phyloP scores from a whole-genome alignment of 1,140 invertebrate genomes.

The Phymorhynchus buccinoides region DNA sequence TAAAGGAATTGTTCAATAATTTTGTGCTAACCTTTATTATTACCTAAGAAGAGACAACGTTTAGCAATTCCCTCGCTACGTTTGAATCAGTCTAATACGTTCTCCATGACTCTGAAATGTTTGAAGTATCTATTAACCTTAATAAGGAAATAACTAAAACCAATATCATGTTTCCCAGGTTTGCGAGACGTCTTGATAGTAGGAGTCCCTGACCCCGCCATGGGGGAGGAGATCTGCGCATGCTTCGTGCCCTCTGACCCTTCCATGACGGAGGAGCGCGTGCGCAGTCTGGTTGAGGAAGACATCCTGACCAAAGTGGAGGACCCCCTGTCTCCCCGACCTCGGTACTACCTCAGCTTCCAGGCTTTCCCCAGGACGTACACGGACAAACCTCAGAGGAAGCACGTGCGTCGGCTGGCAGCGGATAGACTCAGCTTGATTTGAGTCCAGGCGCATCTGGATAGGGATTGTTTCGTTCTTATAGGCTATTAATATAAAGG shows the following conservation, averaged over 20 bases:
- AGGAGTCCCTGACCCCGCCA: constrained; percentile 8
- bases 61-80: no score
- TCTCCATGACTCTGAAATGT: no score
- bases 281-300: background rate
- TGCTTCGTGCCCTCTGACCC: background rate
- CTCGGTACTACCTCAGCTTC: constrained; percentile 12
- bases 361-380: background rate
- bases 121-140: no score
- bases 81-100: no score
- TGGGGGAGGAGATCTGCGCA: constrained; percentile 25
- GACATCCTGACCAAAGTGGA: background rate
- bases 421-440: background rate
- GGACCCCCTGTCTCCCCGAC: background rate
- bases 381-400: background rate
- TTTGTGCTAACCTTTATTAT: no score
- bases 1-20: background rate
- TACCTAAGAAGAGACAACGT: background rate
- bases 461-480: no score
- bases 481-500: no score
- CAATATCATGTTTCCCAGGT: no score
- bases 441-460: no score
- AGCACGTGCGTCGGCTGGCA: background rate
- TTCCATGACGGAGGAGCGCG: background rate
- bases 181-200: background rate
- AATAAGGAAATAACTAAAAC: no score